Evolutionary conservation across 2,113 vertebrate species (phyloP), one percentile per base, ranked within the genome.

Genomic region (Scomber japonicus): DNA sequence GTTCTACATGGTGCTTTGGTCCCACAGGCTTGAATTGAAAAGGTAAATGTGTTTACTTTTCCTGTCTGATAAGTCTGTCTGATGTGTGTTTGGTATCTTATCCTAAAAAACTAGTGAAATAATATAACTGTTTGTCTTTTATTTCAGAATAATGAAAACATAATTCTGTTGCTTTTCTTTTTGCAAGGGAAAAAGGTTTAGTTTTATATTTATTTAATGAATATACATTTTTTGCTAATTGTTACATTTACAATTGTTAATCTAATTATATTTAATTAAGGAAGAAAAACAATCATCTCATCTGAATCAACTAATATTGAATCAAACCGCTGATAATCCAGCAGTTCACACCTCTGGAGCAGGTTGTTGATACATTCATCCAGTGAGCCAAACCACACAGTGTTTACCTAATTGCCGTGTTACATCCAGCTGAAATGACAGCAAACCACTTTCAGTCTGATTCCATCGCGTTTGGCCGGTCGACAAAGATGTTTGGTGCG

Each of bases 311-410:
- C 48, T 3, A 0, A n/a, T 46, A 27, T 1, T 60, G 54, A 30
- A 30, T 50, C 3, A 1, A 61, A 49, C 16, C n/a, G 12, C 30
- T 31, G 51, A 48, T 88, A n/a, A 64, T 76, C 61, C 13, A 30
- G 27, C 11, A 16, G 65, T 51, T 66, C 70, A 69, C 16, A 57
- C 51, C 59, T 10, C 46, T 17, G 12, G 13, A 53, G 61, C 55
- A 45, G 75, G 54, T 55, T 16, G 45, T 78, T 78, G 35, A 65
- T 75, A 27, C 62, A 78, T 81, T 83, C 78, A 19, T 24, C 53
- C 44, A 8, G 15, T 12, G 71, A 80, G 82, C 87, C 84, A 86
- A 89, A 87, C 80, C 85, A 55, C 75, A 73, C 77, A 27, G 69
- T 46, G 71, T 80, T 83, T 65, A 55, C 72, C 81, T 84, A 81